Base-by-base conservation (phyloP, 1,140 invertebrate genomes). In the Aphaenogaster floridana region DNA sequence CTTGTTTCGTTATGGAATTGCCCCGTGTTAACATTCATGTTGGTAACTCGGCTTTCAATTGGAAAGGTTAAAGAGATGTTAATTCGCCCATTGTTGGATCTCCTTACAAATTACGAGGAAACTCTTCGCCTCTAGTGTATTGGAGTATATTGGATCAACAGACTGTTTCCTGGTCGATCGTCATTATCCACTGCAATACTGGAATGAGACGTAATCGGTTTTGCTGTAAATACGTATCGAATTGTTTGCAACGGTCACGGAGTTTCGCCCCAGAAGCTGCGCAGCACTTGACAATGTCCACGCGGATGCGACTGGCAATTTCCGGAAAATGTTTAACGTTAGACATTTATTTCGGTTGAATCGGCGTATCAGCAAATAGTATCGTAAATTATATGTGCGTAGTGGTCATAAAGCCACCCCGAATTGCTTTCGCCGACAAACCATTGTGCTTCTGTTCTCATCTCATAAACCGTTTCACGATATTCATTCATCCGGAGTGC, bases 401-500 rank as follows among this genome's bases (percentile, higher is more conserved):
- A 48, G 63, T 7, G 17, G 54, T 84, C 54, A 42, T 84, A 84
- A 84, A 84, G 6, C 6, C 42, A 21, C 50, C 42, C 28, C 39
- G 39, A 83, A 83, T 83, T 48, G 21, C 52, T 15, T 28, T 54
- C 17, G 39, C 15, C 42, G 68, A 83, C 50, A n/a, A 45, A 21
- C 28, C 69, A 61, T 84, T 61, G 69, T 74, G 34, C 54, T 48
- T 74, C 28, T 39, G 36, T 63, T 83, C 28, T 28, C 42, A 39
- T 84, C 57, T 21, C 54, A 61, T 61, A 61, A 84, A 61, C 39
- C 80, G 13, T 74, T 63, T 11, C 69, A 69, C 54, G 80, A 64
- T 76, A 74, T 84, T 74, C 69, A 76, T 74, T n/a, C 34, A 36
- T 83, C 39, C 68, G 42, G 68, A 83, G 54, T 83, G 42, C 68